Conservation (phyloP, 92 coral and sea anemone genomes). For the Epizoanthus scotinus region DNA sequence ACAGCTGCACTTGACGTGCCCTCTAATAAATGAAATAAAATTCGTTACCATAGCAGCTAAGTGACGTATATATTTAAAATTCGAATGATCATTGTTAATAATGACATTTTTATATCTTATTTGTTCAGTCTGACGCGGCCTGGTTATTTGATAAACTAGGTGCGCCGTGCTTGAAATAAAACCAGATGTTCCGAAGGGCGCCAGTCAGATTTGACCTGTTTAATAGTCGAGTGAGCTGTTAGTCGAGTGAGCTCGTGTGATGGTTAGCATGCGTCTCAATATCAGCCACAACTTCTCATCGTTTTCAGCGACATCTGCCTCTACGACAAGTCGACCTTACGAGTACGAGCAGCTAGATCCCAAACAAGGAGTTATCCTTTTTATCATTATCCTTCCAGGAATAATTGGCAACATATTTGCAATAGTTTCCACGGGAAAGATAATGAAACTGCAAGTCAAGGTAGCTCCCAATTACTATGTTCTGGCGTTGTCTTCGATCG, state of each 20-base stretch:
- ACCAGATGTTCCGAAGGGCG: neutral
- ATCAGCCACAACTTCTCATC: neutral
- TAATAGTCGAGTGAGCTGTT: too few relatives aligned
- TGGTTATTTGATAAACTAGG: neutral
- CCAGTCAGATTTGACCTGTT: neutral
- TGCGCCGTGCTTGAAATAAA: neutral
- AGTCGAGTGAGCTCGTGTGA: too few relatives aligned
- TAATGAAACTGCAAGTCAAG: constrained; percentile 33
- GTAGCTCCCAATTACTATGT: constrained; percentile 41
- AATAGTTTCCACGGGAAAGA: constrained; percentile 22
- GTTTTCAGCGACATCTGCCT: neutral
- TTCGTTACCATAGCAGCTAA: neutral
- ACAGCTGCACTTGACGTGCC: too few relatives aligned
- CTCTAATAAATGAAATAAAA: neutral
- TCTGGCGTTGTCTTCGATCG: constrained; percentile 23
- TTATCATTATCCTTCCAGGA: constrained; percentile 31
- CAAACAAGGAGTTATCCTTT: constrained; percentile 18
- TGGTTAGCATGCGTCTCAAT: neutral
- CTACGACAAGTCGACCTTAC: neutral
- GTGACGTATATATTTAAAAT: neutral
- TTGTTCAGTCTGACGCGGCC: neutral
- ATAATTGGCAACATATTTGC: constrained; percentile 37
- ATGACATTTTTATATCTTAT: neutral
- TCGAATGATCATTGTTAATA: neutral
- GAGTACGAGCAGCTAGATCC: constrained; percentile 7